Percentiles rank a stretch among this genome's conserved stretches.
Evolutionary conservation across 2,113 vertebrate genomes (phyloP).

Genomic region (Petrocephalus microphthalmus): DNA sequence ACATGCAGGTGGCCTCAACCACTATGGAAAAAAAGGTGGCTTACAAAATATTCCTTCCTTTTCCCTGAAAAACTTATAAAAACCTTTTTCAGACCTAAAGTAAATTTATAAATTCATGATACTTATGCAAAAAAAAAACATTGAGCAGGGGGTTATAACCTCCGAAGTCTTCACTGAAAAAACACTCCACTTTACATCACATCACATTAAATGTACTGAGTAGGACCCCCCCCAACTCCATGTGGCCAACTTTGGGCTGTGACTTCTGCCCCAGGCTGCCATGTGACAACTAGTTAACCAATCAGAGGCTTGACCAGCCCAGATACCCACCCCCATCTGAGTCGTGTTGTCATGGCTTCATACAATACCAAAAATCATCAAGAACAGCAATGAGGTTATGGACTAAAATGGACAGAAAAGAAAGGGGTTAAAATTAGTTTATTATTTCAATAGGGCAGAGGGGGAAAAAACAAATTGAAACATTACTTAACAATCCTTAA

Average conservation of each 20-base stretch:
- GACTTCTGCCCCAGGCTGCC: not conserved
- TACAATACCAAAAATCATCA: slow-evolving; percentile 40
- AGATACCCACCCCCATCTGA: not conserved
- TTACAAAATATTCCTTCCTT: too few species aligned
- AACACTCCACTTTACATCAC: not conserved
- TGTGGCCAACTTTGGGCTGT: not conserved
- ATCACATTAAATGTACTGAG: not conserved
- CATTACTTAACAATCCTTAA: slow-evolving; percentile 54
- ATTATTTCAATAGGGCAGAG: slow-evolving; percentile 48
- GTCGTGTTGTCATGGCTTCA: not conserved
- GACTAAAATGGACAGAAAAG: slow-evolving; percentile 27
- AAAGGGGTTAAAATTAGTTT: slow-evolving; percentile 70
- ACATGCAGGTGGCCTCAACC: too few species aligned
- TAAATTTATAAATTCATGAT: too few species aligned
- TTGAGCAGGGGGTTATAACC: not conserved
- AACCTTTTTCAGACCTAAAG: too few species aligned
- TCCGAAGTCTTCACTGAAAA: not conserved
- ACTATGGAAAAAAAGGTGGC: too few species aligned
- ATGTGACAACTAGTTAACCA: not conserved
- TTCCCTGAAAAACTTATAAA: too few species aligned
- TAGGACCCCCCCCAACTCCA: not conserved
- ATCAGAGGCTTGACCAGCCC: not conserved
- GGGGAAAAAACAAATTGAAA: slow-evolving; percentile 34
- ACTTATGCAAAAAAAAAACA: too few species aligned
- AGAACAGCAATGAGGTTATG: not conserved